Base-by-base conservation (phyloP, 2,888 invertebrate genomes). In the Drosophila birchii region DNA sequence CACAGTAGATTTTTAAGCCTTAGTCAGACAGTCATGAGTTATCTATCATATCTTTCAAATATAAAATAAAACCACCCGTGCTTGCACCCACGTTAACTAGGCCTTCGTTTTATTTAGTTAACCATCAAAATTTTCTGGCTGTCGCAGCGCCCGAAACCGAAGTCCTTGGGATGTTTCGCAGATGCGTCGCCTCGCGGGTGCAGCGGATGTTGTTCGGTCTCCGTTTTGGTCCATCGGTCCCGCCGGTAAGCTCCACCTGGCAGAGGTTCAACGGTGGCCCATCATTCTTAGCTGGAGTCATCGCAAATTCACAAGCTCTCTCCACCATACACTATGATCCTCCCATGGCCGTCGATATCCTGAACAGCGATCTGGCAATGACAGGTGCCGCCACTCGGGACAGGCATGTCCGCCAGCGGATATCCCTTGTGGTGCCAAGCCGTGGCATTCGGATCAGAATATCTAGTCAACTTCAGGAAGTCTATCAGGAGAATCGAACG, bases 181-280 rank as follows among this genome's bases (percentile, higher is more conserved):
- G 47, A 12, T 57, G 47, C 23, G 32, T 72, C 7, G 36, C 54
- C 12, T 41, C 23, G 8, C 72, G 57, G 49, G 5, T 64, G 29
- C 44, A 61, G 16, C 32, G 72, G n/a, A n/a, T 63, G 47, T 12
- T 61, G 18, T 12, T 39, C 16, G 34, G 29, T 12, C 39, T 38
- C 14, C 62, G n/a, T 2, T 11, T 32, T 2, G 12, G 45, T 8
- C 32, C 39, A 96, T 90, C 44, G 16, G 11, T n/a, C 12, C 26
- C 36, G 26, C 9, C 20, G 16, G 16, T 16, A 16, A 36, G 20
- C 36, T 16, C 14, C 18, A 32, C 47, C 34, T 36, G 47, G 47
- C 20, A 34, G 29, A 29, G 39, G n/a, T 49, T 34, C 16, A 16
- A n/a, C 6, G n/a, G 41, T 20, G 12, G 29, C n/a, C 11, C 5